Conservation (phyloP, 2,113 vertebrate species). For the Thymallus thymallus region DNA sequence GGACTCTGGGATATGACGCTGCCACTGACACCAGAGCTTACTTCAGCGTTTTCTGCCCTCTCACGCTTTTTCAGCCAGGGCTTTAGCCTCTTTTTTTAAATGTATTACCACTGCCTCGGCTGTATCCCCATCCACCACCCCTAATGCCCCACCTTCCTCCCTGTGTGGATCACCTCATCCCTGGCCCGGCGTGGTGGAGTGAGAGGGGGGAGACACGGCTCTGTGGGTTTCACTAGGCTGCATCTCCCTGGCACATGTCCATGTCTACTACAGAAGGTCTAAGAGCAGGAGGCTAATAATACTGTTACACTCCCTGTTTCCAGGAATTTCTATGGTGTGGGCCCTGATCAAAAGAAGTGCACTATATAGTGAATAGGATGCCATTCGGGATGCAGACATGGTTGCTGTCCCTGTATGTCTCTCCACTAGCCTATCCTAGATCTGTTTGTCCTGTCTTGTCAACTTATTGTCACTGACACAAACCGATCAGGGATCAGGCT, state of each 20-base stretch:
- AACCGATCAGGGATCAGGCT: too few species aligned
- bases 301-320: too few species aligned
- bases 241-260: conserved; percentile 51
- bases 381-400: too few species aligned
- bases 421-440: too few species aligned
- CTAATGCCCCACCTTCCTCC: not conserved
- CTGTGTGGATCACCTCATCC: conserved; percentile 58
- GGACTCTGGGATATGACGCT: conserved; percentile 37
- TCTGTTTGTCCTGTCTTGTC: too few species aligned
- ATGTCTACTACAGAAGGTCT: conserved; percentile 20
- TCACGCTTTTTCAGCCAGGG: conserved; percentile 44
- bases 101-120: conserved; percentile 36
- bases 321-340: too few species aligned
- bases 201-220: conserved; percentile 36
- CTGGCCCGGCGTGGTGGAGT: conserved; percentile 38
- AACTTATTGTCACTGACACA: too few species aligned
- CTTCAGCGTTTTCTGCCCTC: conserved; percentile 53
- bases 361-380: too few species aligned
- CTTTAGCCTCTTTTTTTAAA: not conserved
- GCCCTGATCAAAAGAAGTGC: too few species aligned
- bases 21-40: conserved; percentile 35
- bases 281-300: too few species aligned
- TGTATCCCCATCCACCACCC: not conserved
- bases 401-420: too few species aligned
- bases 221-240: conserved; percentile 57